Evolutionary conservation across 2,888 invertebrate genomes (phyloP).

Genomic region (Scaptomyza caliginosa): DNA sequence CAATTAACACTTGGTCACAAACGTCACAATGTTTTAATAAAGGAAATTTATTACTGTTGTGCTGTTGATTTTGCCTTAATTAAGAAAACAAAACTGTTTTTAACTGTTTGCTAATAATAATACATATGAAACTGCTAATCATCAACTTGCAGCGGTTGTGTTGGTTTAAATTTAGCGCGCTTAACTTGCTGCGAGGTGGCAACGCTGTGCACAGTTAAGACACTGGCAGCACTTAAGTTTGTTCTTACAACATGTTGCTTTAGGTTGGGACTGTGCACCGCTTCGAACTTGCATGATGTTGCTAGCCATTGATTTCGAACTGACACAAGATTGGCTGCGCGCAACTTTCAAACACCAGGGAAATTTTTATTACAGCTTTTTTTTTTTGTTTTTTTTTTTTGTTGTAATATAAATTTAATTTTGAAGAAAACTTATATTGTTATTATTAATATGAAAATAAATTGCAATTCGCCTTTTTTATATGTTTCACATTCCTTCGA

Average conservation of each 20-base stretch:
- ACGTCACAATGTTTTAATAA: slow-evolving; percentile 21
- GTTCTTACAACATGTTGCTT: not conserved
- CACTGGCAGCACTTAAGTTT: slow-evolving; percentile 11
- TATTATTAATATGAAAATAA: not conserved
- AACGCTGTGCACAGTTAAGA: slow-evolving; percentile 12
- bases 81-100: slow-evolving; percentile 29
- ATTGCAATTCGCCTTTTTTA: not conserved
- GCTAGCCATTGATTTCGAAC: not conserved
- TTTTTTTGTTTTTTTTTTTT: not conserved
- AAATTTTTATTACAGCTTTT: not conserved
- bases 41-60: slow-evolving; percentile 43
- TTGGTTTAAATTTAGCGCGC: slow-evolving; percentile 22
- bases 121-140: not conserved
- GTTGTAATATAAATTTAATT: too few species aligned
- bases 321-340: slow-evolving; percentile 7
- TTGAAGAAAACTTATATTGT: too few species aligned
- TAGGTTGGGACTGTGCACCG: slow-evolving; percentile 19
- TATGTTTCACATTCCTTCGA: not conserved
- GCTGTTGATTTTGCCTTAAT: slow-evolving; percentile 39
- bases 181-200: slow-evolving; percentile 17
- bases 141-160: not conserved
- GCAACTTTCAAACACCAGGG: slow-evolving; percentile 20
- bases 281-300: slow-evolving; percentile 12
- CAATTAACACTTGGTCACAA: slow-evolving; percentile 43
- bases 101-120: slow-evolving; percentile 12